Evolutionary conservation across 2,888 invertebrate species (phyloP).

Genomic region (Lysandra bellargus): DNA sequence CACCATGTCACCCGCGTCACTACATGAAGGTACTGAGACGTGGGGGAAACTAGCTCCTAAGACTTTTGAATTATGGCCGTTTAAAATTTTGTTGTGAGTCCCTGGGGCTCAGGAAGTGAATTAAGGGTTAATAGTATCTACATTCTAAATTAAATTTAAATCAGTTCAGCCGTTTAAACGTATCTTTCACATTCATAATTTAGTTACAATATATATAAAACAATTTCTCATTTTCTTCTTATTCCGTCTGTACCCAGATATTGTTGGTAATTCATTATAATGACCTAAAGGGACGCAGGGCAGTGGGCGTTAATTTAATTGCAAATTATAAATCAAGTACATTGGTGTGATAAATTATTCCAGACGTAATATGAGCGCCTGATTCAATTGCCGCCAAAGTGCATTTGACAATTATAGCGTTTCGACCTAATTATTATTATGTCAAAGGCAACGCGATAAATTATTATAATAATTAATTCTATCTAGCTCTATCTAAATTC

Average conservation of each 20-base stretch:
- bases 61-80: too few relatives aligned
- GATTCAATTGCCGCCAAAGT: conserved; percentile 21
- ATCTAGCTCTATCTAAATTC: not conserved
- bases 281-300: not conserved
- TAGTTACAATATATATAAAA: too few relatives aligned
- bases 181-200: too few relatives aligned
- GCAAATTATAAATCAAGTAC: conserved; percentile 22
- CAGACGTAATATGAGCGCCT: conserved; percentile 14
- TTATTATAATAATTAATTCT: not conserved
- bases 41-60: too few relatives aligned
- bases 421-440: conserved; percentile 5
- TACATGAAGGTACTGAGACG: too few relatives aligned
- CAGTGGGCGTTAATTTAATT: conserved; percentile 14
- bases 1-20: too few relatives aligned
- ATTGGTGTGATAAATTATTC: conserved; percentile 23
- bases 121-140: too few relatives aligned
- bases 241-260: not conserved
- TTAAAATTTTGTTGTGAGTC: too few relatives aligned
- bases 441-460: not conserved
- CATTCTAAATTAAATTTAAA: too few relatives aligned
- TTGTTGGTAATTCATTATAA: conserved; percentile 5
- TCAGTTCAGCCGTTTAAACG: too few relatives aligned
- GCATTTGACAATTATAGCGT: conserved; percentile 19
- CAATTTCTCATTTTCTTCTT: not conserved
- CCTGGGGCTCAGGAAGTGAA: too few relatives aligned